These are phyloP conservation scores for Philaenus spumarius DNA, from an alignment of 1,140 invertebrate genomes.

Conservation along the genomic window DNA sequence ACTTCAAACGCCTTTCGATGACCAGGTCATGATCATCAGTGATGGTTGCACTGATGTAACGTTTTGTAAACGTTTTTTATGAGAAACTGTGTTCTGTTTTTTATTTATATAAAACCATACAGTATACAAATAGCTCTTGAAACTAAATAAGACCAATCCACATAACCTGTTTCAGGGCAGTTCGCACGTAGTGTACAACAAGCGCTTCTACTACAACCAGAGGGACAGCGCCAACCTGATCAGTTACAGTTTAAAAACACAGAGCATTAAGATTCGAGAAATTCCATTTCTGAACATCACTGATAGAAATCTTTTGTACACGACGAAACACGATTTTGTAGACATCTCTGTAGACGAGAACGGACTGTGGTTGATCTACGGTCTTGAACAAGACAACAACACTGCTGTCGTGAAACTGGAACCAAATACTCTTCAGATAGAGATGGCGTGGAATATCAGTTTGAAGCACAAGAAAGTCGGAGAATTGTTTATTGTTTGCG, in stretches of 20 bases:
- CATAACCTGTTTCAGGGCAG: constrained; percentile 59
- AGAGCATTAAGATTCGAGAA: constrained; percentile 22
- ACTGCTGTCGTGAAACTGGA: constrained; percentile 75
- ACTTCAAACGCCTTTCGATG: no score
- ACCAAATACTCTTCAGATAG: constrained; percentile 46
- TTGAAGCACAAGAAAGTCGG: constrained; percentile 83
- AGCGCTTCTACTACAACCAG: constrained; percentile 85
- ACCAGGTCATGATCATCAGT: no score
- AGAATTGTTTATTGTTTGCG: constrained; percentile 93
- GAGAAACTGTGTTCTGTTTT: no score
- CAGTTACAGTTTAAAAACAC: constrained; percentile 49
- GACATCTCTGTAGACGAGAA: constrained; percentile 94
- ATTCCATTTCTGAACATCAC: constrained; percentile 36
- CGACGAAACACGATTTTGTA: constrained; percentile 64
- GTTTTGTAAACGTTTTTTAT: no score
- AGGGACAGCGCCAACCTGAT: constrained; percentile 53
- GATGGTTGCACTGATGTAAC: no score
- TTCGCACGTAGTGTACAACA: constrained; percentile 82
- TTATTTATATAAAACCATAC: no score
- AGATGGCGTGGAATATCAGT: constrained; percentile 83
- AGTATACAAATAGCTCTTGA: no score
- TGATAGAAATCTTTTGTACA: constrained; percentile 52
- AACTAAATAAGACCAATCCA: no score
- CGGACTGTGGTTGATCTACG: constrained; percentile 81
- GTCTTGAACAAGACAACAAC: constrained; percentile 63